phyloP scores from a whole-genome alignment of 2,113 vertebrate genomes.

The Xenotilapia caudafasciata region DNA sequence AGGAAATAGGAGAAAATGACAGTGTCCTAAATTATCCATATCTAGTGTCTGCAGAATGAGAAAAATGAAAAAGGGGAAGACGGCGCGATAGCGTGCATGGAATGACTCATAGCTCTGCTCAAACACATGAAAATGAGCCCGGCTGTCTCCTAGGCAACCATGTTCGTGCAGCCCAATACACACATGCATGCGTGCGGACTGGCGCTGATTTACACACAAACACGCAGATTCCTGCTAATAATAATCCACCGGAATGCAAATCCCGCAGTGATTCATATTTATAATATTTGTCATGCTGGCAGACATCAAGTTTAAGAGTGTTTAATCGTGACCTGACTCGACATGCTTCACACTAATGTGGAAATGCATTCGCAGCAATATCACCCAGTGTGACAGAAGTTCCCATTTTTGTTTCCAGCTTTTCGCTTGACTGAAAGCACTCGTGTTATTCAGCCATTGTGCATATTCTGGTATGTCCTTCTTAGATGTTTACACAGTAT shows the following conservation, averaged over 20 bases:
- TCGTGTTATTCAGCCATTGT: not conserved
- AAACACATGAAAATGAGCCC: conserved; percentile 42
- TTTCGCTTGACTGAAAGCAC: not conserved
- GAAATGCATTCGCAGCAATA: not conserved
- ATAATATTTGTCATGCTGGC: not conserved
- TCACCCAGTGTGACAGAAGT: not conserved
- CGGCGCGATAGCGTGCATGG: not conserved
- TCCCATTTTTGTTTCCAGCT: not conserved
- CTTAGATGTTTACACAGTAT: not conserved
- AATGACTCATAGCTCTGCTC: conserved; percentile 53
- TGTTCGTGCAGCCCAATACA: not conserved
- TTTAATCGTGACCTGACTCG: not conserved
- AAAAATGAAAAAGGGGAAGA: not conserved
- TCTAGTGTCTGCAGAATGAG: not conserved
- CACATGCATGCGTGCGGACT: not conserved
- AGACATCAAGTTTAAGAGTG: not conserved
- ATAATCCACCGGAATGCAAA: not conserved
- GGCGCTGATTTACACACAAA: not conserved
- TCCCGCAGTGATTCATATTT: not conserved
- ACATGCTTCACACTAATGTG: not conserved
- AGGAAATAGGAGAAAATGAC: not conserved
- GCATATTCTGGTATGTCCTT: not conserved
- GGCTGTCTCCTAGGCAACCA: conserved; percentile 60
- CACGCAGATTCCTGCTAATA: not conserved
- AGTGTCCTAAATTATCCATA: conserved; percentile 8